phyloP scores from a whole-genome alignment of 1,140 invertebrate genomes.

The Triops longicaudatus region DNA sequence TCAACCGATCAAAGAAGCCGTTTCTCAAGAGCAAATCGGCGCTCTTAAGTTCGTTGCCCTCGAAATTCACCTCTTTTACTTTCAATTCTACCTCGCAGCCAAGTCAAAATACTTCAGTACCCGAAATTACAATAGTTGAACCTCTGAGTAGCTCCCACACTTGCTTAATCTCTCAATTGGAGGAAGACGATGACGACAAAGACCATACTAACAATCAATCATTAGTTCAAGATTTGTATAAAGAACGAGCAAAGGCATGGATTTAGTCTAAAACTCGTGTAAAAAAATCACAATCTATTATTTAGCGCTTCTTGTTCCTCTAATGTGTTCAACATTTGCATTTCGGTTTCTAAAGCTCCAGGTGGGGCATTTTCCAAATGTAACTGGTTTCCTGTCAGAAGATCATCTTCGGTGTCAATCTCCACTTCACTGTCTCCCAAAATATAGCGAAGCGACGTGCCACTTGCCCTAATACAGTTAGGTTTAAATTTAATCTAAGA shows the following conservation, averaged over 20 bases:
- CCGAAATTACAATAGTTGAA: not conserved
- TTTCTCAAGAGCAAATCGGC: not conserved
- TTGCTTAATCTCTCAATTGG: not conserved
- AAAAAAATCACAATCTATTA: not conserved
- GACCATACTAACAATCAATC: not conserved
- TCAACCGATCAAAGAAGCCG: not conserved
- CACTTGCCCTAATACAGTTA: not conserved
- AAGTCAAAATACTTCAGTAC: not conserved
- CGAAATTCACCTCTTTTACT: not conserved
- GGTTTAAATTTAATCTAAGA: not conserved
- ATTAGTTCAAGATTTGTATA: not conserved
- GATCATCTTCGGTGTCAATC: not conserved
- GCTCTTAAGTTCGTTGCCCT: not conserved
- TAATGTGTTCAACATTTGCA: conserved; percentile 1
- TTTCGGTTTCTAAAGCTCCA: not conserved
- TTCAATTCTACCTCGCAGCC: not conserved
- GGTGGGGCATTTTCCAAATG: not conserved
- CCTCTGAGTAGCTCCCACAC: not conserved
- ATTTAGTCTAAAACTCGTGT: not conserved
- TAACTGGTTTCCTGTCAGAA: not conserved
- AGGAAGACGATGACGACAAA: too few relatives aligned
- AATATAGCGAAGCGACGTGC: not conserved
- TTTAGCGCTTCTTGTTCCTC: not conserved
- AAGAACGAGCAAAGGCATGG: not conserved
- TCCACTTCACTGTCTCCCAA: conserved; percentile 6